Evolutionary conservation across 2,888 invertebrate species (phyloP), one percentile per base, ranked within the genome.

Genomic region (Catocala nupta): DNA sequence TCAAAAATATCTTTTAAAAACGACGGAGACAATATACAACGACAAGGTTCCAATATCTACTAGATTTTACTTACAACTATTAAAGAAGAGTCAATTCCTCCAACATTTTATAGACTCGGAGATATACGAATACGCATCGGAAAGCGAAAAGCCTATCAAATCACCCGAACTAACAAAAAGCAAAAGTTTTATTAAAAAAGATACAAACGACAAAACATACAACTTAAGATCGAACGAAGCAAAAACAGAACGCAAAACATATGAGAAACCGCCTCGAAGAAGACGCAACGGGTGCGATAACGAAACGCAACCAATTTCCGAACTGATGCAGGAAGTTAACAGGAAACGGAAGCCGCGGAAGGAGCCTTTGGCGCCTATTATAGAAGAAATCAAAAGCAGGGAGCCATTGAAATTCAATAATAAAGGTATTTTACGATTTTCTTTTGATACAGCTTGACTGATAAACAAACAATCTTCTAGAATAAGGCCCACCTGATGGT

Each of bases 21-120:
- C 70, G 11, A 91, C 87, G 65, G 93, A 94, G 78, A 93, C 93
- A 0, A 64, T 94, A 5, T 93, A 86, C 72, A 86, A 92, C 73
- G 93, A 93, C 65, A 94, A 93, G 80, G 92, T 94, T 0, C 88
- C 94, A 0, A 89, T 94, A 43, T 91, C 90, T 3, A 94, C 93
- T 0, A 84, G 94, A 5, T 94, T 93, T 65, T 90, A 92, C 66
- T 84, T 94, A 0, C 93, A 93, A 70, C 78, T 93, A 9, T 73
- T 94, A 0, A 93, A 93, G 68, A 85, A 76, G 47, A 92, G 92
- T 59, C 93, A 94, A 65, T 94, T 94, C 50, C 59, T 92, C 1
- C 82, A 86, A 59, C 81, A 86, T 0, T 94, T 93, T 54, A 72
- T 86, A 10, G 88, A 88, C 1, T 81, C 83, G 0, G 92, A 91